Base-by-base conservation (phyloP, 92 coral and sea anemone genomes). In the Heteractis magnifica region DNA sequence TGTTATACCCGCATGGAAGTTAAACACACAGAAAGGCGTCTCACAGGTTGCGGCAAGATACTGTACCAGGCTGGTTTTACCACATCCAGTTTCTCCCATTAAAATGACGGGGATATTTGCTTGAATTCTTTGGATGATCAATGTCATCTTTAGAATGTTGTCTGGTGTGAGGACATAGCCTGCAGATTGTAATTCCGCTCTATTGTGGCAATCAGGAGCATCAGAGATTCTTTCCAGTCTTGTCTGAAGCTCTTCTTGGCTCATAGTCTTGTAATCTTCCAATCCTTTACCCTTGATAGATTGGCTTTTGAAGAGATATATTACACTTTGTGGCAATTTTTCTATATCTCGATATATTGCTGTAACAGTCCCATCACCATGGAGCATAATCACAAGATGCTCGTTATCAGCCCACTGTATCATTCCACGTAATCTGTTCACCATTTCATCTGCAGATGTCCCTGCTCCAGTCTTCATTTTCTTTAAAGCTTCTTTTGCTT, bases 41-140 rank as follows among this genome's bases (percentile, higher is more conserved):
- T 86, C 89, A 79, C 99, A 92, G 9, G 97, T 92, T 44, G 76
- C 82, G 14, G 99, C 99, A 51, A 96, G 26, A 26, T 26, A 26
- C 26, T 26, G 18, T 6, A 96, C 97, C 41, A 96, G 93, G 78
- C 98, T 96, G 3, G 99, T 96, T 81, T 96, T 96, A 1, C 99
- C 99, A 82, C 99, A 96, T 62, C 99, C 99, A 14, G 99, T 96
- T 84, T 96, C 99, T 0, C 99, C 99, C 99, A 96, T 96, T 7
- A 96, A 82, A 75, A 96, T 92, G 48, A 96, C 98, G 0, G 99
- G 99, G 58, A 91, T 90, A 60, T 86, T 79, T 26, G 99, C 98
- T 53, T 93, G 91, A 64, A 94, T 92, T 76, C 99, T 93, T 80
- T 94, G 98, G 62, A 94, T 89, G 68, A 96, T 96, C 77, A 96